Evolutionary conservation across 2,888 invertebrate genomes (phyloP), one percentile per base, ranked within the genome.

Genomic region (Cryptus viduatorius): DNA sequence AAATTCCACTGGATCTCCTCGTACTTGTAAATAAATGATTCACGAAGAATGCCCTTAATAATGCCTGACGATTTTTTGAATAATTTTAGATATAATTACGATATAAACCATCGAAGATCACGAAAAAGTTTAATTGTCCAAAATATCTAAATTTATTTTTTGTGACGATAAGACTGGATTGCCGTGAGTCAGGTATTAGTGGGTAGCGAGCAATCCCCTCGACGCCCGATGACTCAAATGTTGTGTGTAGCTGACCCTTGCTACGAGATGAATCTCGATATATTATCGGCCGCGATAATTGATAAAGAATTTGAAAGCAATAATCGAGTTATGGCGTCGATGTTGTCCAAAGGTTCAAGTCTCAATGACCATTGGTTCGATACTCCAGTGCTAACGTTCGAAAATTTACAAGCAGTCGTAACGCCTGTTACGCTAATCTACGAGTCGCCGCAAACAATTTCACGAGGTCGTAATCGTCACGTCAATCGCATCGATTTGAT

Each of bases 11-110:
- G 12, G 10, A 56, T 71, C 46, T 77, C 59, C 68, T 46, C 12
- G 67, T 37, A 14, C 29, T 71, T 80, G 78, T 79, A 73, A 68
- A 78, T 59, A 67, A 83, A 81, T 59, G 16, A 81, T 83, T 16
- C 37, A 42, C 64, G 14, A 69, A 19, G 29, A 37, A 7, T 53
- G 65, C 53, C 24, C 31, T 16, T 0, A 8, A 29, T 14, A 16
- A 50, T 14, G 56, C 14, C 16, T 69, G n/a, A 44, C 48, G 1
- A 42, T 12, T 73, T 71, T 80, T 42, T 75, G 0, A 78, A 16
- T 16, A 4, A 12, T 56, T 56, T 31, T 12, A 64, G 24, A 59
- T 8, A 24, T 46, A 1, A 12, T 59, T 29, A 12, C 12, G 7
- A 59, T 10, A 59, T 3, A 12, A 59, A 24, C 19, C 10, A 29